Evolutionary conservation across 2,888 invertebrate genomes (phyloP), one percentile per base, ranked within the genome.

Genomic region (Agonum fuliginosum): DNA sequence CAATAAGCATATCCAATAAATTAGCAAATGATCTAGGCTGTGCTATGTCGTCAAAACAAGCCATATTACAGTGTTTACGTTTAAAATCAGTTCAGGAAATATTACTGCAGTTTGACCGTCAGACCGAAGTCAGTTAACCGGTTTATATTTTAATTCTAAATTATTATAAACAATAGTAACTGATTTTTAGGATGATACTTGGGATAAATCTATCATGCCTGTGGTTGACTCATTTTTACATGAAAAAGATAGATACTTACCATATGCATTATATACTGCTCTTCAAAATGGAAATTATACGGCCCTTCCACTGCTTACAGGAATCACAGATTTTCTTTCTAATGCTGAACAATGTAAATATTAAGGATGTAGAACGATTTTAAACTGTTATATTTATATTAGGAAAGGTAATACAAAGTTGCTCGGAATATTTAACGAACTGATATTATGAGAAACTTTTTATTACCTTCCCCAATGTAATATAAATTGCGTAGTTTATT

Each of bases 251-350:
- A 90, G 90, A 82, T 92, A 91, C 83, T 86, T 93, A 80, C 91
- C 92, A 3, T 82, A 85, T 77, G 87, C 90, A 78, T 89, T 92
- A 34, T 83, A 87, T 30, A 85, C 86, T 78, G 89, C 90, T 46
- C 84, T 93, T 24, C 87, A 89, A 79, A 84, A 85, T 43, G 89
- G 90, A 76, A 86, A 88, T 78, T 89, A 88, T 81, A 85, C 88
- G 75, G 90, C 91, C 84, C 89, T 94, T 12, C 92, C 93, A 24
- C 86, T 93, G 54, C 86, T 94, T 73, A 88, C 93, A 67, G 94
- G 94, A 19, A 89, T 92, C 69, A 90, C 91, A n/a, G 90, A 91
- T 81, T 90, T 93, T 6, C 79, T 85, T 14, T 80, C 82, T 8
- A 81, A 84, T 78, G 80, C 82, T 10, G 82, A 85, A 78, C 80